Percentiles rank a stretch among this genome's conserved stretches.
Evolutionary conservation across 2,888 invertebrate genomes (phyloP).

Genomic region (Amphipoea lucens): DNA sequence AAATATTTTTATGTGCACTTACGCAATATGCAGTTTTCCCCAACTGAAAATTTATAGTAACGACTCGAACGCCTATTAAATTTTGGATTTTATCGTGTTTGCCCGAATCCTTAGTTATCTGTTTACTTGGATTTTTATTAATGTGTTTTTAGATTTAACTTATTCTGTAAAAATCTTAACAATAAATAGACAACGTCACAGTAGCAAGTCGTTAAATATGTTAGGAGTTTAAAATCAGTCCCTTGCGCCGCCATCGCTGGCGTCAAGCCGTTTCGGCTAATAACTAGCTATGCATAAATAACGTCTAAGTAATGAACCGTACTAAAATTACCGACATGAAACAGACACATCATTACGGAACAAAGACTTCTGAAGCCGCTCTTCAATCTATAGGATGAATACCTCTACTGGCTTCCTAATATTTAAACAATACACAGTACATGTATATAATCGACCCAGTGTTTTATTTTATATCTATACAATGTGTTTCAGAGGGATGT

Average conservation of each 20-base stretch:
- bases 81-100: conserved; percentile 38
- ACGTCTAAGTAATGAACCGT: conserved; percentile 60
- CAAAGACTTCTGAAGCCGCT: conserved; percentile 54
- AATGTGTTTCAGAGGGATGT: no score
- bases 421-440: conserved; percentile 38
- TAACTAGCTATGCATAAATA: conserved; percentile 63
- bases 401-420: conserved; percentile 42
- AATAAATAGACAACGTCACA: background rate
- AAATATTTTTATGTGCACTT: conserved; percentile 70
- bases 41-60: conserved; percentile 50
- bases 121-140: background rate
- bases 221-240: conserved; percentile 26
- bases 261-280: conserved; percentile 56
- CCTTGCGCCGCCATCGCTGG: conserved; percentile 18
- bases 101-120: conserved; percentile 21
- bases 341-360: conserved; percentile 65
- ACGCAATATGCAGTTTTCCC: conserved; percentile 63
- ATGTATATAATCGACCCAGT: background rate
- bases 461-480: background rate
- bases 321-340: conserved; percentile 66
- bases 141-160: background rate
- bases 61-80: conserved; percentile 39
- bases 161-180: background rate
- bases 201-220: conserved; percentile 17
- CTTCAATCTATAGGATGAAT: conserved; percentile 47